Evolutionary conservation across 2,888 invertebrate species (phyloP), one percentile per base, ranked within the genome.

Genomic region (Beris morrisii): DNA sequence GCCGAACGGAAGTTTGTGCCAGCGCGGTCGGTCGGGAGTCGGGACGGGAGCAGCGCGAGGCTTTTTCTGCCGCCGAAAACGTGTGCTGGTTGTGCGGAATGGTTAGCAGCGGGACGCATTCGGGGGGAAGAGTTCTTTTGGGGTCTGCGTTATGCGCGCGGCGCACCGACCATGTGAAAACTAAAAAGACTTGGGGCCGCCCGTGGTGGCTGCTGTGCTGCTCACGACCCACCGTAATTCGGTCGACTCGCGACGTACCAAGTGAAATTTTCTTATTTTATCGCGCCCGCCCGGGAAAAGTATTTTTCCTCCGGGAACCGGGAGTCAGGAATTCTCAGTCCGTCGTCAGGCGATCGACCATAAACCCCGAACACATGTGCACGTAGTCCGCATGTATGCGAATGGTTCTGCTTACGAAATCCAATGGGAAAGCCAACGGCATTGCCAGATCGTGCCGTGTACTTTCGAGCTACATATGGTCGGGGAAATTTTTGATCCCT

Each of bases 331-430:
- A 64, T 64, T 53, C 53, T 38, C 22, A 22, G 22, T 48, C 4
- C 31, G 69, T 69, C 57, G 69, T 67, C 67, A 69, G 65, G 69
- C 67, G 69, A 58, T 65, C 67, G 67, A 43, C 69, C 63, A 69
- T 69, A 69, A 69, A 69, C 61, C 65, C 57, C 32, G 22, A 45
- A 61, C 64, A 64, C 58, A 57, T 50, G 52, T 45, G 59, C 65
- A 65, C 61, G 55, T 48, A 64, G 48, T 58, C 43, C 50, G 28
- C 52, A 38, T 9, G 61, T 61, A 44, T 15, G 61, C 32, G 22
- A 11, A 31, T 30, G 15, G 3, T 59, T 4, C n/a, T 22, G 22
- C 22, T 22, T 22, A 22, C 11, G 45, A 45, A 45, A 12, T 45
- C n/a, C 45, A 11, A 11, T n/a, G n/a, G 12, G 12, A 45, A 6